These are phyloP conservation scores for Cheilosia soror DNA, from an alignment of 2,888 invertebrate species.

Conservation along the genomic window DNA sequence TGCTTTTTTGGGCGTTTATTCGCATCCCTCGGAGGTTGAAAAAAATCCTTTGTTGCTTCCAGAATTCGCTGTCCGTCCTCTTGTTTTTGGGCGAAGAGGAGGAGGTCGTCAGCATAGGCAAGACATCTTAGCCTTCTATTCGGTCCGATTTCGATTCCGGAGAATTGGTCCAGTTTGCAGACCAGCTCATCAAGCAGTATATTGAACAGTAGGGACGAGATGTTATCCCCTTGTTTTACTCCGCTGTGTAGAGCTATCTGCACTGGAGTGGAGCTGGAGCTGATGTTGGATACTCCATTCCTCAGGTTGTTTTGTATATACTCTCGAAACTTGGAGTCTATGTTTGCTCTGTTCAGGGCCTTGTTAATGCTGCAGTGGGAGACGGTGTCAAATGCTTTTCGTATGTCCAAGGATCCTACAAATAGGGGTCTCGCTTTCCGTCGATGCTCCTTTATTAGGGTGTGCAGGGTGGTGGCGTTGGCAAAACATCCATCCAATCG, in stretches of 20 bases:
- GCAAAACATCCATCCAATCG: constrained; percentile 12
- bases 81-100: not conserved
- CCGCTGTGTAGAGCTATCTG: not conserved
- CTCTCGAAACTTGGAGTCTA: not conserved
- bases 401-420: not conserved
- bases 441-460: not conserved
- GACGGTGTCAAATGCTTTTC: not conserved
- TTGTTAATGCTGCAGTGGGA: not conserved
- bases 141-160: not conserved
- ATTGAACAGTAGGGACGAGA: not conserved
- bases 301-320: not conserved
- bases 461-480: not conserved
- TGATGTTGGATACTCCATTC: not conserved
- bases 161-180: not conserved
- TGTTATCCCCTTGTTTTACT: constrained; percentile 13
- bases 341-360: not conserved
- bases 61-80: constrained; percentile 3
- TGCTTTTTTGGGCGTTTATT: not conserved
- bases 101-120: not conserved
- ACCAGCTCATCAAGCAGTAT: not conserved
- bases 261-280: not conserved
- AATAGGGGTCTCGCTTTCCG: not conserved
- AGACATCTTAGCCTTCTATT: not conserved
- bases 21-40: not conserved
- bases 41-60: not conserved